Evolutionary conservation across 2,888 invertebrate species (phyloP).

Genomic region (Antheraea yamamai): DNA sequence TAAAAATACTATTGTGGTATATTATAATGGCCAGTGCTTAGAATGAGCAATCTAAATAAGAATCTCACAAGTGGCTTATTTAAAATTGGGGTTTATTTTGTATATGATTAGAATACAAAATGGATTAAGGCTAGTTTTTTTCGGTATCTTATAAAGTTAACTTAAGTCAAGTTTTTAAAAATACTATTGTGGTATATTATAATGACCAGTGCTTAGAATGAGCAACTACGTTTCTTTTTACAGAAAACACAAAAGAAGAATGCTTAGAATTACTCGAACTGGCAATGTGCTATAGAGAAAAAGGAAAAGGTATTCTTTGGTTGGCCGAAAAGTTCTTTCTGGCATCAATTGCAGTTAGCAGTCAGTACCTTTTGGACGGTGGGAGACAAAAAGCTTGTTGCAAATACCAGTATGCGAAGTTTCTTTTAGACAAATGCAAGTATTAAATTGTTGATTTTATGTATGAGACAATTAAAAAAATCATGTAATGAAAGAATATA

Average conservation of each 20-base stretch:
- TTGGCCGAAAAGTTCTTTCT: constrained; percentile 80
- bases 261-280: constrained; percentile 65
- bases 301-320: constrained; percentile 80
- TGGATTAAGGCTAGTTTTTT: no score
- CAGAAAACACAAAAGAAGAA: constrained; percentile 67
- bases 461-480: background rate
- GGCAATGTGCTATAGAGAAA: constrained; percentile 64
- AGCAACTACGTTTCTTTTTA: constrained; percentile 22
- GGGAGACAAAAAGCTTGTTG: constrained; percentile 75
- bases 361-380: constrained; percentile 67
- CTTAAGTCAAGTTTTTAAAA: no score
- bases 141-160: no score
- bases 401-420: constrained; percentile 78
- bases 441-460: constrained; percentile 18
- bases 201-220: background rate
- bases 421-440: constrained; percentile 80
- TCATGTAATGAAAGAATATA: background rate
- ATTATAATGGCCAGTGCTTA: background rate
- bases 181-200: no score
- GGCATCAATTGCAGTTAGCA: constrained; percentile 69
- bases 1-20: no score
- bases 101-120: background rate
- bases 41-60: background rate
- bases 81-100: background rate
- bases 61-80: background rate